Conservation (phyloP, 2,888 invertebrate genomes). For the Andricus curvator region DNA sequence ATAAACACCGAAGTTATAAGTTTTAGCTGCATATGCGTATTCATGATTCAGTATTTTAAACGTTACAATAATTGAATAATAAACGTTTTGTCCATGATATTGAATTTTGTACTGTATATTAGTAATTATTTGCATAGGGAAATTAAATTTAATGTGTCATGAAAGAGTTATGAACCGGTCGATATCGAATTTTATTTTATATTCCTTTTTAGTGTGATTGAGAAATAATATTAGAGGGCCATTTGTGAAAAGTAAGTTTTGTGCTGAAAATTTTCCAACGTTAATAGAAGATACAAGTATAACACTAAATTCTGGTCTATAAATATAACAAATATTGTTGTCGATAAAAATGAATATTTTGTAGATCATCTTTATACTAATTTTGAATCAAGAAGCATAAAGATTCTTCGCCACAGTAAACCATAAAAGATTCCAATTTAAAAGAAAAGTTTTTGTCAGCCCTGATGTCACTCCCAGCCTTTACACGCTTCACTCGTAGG, state of each 20-base stretch:
- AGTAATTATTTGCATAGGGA: neutral
- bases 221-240: no score
- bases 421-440: neutral
- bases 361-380: neutral
- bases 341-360: neutral
- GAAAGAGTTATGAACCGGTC: neutral
- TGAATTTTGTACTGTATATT: neutral
- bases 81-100: neutral
- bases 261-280: no score
- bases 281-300: no score
- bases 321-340: neutral
- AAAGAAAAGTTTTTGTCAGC: neutral
- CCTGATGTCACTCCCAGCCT: neutral
- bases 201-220: no score
- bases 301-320: neutral
- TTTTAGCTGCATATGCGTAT: neutral
- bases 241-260: no score
- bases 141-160: neutral
- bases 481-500: neutral
- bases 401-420: neutral
- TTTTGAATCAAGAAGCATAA: no score
- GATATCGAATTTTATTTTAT: no score
- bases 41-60: neutral
- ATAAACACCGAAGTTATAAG: neutral
- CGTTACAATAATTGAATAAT: neutral